A percentile compares a stretch with the other conserved stretches of the same genome.
Conservation (phyloP, 2,888 invertebrate genomes). For the Erpobdella octoculata region DNA sequence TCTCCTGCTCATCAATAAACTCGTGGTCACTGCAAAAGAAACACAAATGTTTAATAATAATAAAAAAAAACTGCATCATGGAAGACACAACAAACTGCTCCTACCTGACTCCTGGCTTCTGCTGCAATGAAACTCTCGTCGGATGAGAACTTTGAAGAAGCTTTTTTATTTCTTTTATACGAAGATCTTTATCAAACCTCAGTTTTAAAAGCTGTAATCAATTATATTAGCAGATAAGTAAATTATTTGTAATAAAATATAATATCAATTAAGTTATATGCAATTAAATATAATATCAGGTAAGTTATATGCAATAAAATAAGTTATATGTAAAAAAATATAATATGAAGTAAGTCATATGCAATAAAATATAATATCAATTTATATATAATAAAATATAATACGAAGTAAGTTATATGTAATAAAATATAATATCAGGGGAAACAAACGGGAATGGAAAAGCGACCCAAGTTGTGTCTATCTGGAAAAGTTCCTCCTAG, state of each 20-base stretch:
- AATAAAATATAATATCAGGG: too few species aligned
- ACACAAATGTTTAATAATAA: neutral
- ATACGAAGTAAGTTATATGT: neutral
- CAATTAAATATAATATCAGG: too few species aligned
- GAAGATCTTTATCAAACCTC: conserved; percentile 57
- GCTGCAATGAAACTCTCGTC: conserved; percentile 73
- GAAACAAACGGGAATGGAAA: neutral
- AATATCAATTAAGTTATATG: neutral
- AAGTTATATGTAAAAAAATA: neutral
- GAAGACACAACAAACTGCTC: neutral
- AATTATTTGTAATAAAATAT: neutral
- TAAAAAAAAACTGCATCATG: neutral
- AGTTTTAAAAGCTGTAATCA: conserved; percentile 52
- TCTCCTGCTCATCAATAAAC: conserved; percentile 88
- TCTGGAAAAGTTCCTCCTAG: conserved; percentile 72
- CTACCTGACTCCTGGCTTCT: conserved; percentile 71
- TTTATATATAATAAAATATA: neutral
- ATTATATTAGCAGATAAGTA: neutral
- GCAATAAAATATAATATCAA: too few species aligned
- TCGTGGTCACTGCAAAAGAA: conserved; percentile 69
- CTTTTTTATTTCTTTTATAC: conserved; percentile 74
- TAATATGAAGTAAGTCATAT: neutral
- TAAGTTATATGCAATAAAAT: neutral
- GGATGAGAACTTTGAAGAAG: conserved; percentile 79
- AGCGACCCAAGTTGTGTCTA: conserved; percentile 68